phyloP scores from a whole-genome alignment of 2,888 invertebrate species.

The Masnerella sp. region DNA sequence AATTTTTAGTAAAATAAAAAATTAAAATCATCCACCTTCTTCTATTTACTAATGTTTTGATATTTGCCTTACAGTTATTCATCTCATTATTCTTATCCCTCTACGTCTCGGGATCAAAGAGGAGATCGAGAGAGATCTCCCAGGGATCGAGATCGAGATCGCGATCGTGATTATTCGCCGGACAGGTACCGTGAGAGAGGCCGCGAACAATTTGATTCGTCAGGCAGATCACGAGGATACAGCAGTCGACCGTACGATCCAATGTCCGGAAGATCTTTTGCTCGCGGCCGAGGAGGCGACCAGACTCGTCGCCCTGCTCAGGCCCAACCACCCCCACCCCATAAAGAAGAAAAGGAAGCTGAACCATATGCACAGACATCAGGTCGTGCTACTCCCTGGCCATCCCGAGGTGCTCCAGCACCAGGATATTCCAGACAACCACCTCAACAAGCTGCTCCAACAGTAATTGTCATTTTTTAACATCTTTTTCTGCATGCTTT shows the following conservation, averaged over 20 bases:
- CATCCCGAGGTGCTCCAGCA: constrained; percentile 16
- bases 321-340: too few relatives aligned
- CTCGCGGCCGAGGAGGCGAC: constrained; percentile 14
- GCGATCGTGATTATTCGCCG: constrained; percentile 9
- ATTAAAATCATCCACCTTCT: too few relatives aligned
- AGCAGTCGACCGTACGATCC: not conserved
- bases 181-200: not conserved
- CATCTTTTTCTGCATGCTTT: too few relatives aligned
- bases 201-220: not conserved
- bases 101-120: too few relatives aligned
- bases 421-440: constrained; percentile 17
- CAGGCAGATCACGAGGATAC: constrained; percentile 3
- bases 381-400: not conserved
- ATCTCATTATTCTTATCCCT: too few relatives aligned
- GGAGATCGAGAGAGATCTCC: constrained; percentile 6
- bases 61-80: too few relatives aligned
- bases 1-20: too few relatives aligned
- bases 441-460: not conserved
- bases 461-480: not conserved
- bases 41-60: too few relatives aligned
- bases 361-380: not conserved
- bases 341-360: not conserved
- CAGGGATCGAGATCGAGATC: constrained; percentile 4
- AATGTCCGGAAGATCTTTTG: constrained; percentile 11
- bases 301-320: not conserved